Conservation (phyloP, 2,888 invertebrate species). For the Nephrotoma appendiculata region DNA sequence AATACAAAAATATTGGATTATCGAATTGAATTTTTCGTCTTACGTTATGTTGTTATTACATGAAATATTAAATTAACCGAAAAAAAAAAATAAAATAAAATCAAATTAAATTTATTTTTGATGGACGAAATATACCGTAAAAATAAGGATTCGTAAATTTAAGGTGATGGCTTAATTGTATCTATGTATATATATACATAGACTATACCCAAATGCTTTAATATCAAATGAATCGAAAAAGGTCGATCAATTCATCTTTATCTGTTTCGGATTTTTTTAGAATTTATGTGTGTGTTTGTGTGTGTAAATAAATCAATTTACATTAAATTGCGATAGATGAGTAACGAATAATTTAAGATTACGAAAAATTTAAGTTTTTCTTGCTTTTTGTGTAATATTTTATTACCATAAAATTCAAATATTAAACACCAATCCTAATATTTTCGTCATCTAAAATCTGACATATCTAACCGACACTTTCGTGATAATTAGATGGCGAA, state of each 20-base stretch:
- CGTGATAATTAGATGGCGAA: too few species aligned
- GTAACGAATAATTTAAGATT: background rate
- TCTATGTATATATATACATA: background rate
- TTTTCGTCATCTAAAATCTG: too few species aligned
- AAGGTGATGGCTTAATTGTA: background rate
- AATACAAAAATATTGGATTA: background rate
- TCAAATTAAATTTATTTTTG: background rate
- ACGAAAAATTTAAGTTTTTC: too few species aligned
- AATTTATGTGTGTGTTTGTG: background rate
- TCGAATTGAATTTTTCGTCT: background rate
- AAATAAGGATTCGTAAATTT: background rate
- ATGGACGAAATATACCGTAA: background rate
- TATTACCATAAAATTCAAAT: background rate
- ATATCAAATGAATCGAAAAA: background rate
- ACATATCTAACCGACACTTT: too few species aligned
- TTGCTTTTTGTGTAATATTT: background rate
- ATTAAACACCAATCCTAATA: too few species aligned
- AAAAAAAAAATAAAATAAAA: background rate
- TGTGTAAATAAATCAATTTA: background rate
- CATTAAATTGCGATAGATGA: background rate
- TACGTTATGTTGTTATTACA: background rate
- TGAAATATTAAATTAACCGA: background rate
- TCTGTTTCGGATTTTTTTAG: background rate
- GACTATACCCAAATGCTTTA: background rate
- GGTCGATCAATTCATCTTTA: background rate